These are phyloP conservation scores for Aphelenchoides fujianensis DNA, from an alignment of 1,140 invertebrate genomes.

Conservation along the genomic window DNA sequence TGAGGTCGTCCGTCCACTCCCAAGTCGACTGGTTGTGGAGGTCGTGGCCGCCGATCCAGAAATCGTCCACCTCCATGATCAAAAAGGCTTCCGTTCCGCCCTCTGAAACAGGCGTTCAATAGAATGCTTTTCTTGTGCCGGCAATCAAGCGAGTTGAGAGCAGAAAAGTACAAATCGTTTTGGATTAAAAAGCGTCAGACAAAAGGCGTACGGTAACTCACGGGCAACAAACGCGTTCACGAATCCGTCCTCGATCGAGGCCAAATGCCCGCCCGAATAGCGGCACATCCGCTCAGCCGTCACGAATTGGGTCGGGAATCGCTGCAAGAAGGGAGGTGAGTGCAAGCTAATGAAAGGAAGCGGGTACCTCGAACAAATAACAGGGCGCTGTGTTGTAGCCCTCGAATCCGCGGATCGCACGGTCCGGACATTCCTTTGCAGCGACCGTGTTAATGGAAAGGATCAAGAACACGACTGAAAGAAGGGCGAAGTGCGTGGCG, in stretches of 20 bases:
- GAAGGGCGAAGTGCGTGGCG: neutral
- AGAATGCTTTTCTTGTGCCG: too few species aligned
- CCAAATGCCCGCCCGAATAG: neutral
- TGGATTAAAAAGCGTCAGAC: too few species aligned
- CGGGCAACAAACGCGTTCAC: constrained; percentile 9
- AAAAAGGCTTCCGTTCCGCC: constrained; percentile 7
- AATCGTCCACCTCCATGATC: constrained; percentile 13
- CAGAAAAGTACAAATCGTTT: too few species aligned
- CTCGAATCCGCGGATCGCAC: neutral
- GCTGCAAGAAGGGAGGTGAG: neutral
- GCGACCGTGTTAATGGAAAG: neutral
- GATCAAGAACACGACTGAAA: neutral
- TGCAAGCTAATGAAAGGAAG: neutral
- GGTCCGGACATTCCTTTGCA: constrained; percentile 6
- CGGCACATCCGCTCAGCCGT: constrained; percentile 13
- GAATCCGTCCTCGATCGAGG: neutral
- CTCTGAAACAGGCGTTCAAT: too few species aligned
- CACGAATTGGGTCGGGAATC: constrained; percentile 6
- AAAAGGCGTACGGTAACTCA: too few species aligned
- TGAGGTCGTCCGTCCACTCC: neutral
- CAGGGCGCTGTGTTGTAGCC: constrained; percentile 6
- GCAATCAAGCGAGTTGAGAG: too few species aligned
- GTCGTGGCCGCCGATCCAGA: constrained; percentile 8
- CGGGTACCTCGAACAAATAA: neutral
- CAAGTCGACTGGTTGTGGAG: constrained; percentile 1